A percentile compares a stretch with the other conserved stretches of the same genome.
phyloP scores from a whole-genome alignment of 1,140 invertebrate genomes.

The Branchinecta lindahli region DNA sequence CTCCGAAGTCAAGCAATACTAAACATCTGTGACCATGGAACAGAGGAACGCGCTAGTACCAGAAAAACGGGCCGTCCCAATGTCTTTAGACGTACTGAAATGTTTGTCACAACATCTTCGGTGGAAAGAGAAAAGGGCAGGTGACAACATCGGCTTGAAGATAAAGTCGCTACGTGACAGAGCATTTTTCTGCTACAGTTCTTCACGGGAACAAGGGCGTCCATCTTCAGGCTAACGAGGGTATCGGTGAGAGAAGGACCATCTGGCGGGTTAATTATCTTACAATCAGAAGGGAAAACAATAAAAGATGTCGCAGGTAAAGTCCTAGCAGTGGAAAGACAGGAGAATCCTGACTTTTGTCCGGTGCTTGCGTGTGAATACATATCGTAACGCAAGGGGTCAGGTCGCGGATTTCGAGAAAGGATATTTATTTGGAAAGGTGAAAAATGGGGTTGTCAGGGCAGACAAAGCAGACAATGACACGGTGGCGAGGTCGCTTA shows the following conservation, averaged over 20 bases:
- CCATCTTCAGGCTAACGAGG: neutral
- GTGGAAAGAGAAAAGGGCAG: neutral
- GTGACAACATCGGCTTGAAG: neutral
- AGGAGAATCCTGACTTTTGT: neutral
- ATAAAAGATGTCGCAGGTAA: neutral
- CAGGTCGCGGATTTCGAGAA: neutral
- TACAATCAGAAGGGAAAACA: neutral
- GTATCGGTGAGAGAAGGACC: neutral
- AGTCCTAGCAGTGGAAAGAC: neutral
- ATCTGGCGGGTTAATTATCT: neutral
- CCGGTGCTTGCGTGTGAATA: neutral
- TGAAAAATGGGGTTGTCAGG: neutral
- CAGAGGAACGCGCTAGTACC: neutral
- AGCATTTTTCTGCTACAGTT: neutral
- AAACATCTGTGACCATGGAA: neutral
- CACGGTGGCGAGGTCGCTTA: neutral
- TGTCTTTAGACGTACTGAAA: neutral
- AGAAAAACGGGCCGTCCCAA: neutral
- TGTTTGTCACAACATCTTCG: neutral
- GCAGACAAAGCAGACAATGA: neutral
- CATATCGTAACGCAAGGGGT: neutral
- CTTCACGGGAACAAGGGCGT: neutral
- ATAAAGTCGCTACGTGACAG: neutral
- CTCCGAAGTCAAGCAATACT: neutral
- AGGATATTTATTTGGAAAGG: neutral